Base-by-base conservation (phyloP, 2,113 vertebrate genomes). In the Paralichthys olivaceus region DNA sequence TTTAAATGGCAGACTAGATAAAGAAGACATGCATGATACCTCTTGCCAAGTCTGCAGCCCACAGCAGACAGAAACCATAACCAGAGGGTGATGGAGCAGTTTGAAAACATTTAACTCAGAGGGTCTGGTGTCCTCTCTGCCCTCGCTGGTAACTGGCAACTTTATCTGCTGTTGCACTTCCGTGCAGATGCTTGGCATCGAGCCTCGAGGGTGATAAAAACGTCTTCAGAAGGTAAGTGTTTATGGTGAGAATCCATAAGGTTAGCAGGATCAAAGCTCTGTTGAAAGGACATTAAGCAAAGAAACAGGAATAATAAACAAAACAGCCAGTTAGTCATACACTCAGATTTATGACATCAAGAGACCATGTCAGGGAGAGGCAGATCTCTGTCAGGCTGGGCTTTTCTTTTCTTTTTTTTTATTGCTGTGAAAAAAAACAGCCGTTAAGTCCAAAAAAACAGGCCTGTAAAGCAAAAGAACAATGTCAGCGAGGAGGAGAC, bases 231-330 rank as follows among this genome's bases (percentile, higher is more conserved):
- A 82, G 82, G 86, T 88, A 91, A 72, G 84, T 80, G 77, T 94
- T 95, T 92, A 94, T 60, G 92, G 77, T 87, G 90, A 93, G 89
- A 84, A 93, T 93, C 84, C 85, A 77, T 86, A 87, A 89, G 88
- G 85, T 84, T 87, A 77, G 80, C 70, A 53, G 79, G 92, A 93
- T 94, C 93, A 95, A 94, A 94, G 93, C 88, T 72, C 74, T 26
- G 79, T 67, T 80, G 81, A 88, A 81, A 86, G 57, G 79, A 77
- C 75, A 80, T 87, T 75, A 88, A 85, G 70, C 62, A 84, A 83
- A 79, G 68, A 81, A 86, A 79, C 75, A 83, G 86, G 79, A 88
- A 79, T 81, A 83, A 85, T 83, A 87, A 92, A 91, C 87, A 93
- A 86, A 84, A 73, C 45, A 72, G 74, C 74, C 72, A 62, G 85